Conservation (phyloP, 1,140 invertebrate genomes). For the Diabrotica virgifera region DNA sequence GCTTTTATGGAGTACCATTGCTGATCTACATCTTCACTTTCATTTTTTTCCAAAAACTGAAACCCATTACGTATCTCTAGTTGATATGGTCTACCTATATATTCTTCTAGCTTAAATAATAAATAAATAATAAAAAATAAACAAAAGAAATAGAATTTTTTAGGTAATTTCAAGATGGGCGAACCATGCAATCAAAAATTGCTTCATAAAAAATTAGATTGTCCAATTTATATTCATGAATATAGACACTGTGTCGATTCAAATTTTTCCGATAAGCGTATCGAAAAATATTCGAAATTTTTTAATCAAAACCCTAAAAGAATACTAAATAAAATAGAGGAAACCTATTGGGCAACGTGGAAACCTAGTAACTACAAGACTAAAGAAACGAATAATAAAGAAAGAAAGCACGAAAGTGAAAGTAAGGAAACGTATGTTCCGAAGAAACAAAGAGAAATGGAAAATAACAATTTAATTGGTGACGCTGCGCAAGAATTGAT, state of each 20-base stretch:
- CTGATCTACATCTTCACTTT: no score
- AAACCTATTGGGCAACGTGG: conserved; percentile 45
- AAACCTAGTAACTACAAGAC: conserved; percentile 35
- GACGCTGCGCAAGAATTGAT: conserved; percentile 5
- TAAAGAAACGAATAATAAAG: conserved; percentile 1
- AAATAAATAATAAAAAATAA: no score
- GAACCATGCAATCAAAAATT: conserved; percentile 3
- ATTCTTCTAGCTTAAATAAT: no score
- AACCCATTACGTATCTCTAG: no score
- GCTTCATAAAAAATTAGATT: background rate
- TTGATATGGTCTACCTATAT: no score
- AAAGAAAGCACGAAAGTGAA: background rate
- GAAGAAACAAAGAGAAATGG: background rate
- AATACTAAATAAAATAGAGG: conserved; percentile 39
- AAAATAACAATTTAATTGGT: background rate
- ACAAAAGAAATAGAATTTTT: no score
- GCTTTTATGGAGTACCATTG: no score
- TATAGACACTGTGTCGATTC: background rate
- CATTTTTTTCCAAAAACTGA: no score
- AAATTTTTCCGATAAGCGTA: conserved; percentile 3
- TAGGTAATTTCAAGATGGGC: no score
- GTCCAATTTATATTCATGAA: conserved; percentile 32
- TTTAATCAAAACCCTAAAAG: conserved; percentile 15
- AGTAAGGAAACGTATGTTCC: no score
- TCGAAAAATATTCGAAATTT: background rate